Evolutionary conservation across 2,888 invertebrate genomes (phyloP).

Genomic region (Andrena fulva): DNA sequence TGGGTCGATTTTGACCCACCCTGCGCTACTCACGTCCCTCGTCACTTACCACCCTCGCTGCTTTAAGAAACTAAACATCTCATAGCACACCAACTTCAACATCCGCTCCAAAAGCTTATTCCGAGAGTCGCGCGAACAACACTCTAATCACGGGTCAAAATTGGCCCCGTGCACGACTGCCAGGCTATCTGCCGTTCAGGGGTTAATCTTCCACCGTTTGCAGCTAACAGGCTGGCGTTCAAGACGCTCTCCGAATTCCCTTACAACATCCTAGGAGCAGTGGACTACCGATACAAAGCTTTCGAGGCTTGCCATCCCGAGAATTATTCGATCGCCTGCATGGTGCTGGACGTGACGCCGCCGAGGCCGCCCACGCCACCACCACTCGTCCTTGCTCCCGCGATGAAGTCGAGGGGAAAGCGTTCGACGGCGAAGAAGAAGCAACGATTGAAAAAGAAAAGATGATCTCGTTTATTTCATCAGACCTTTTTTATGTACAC

Average conservation of each 20-base stretch:
- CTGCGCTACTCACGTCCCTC: no score
- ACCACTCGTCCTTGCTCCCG: background rate
- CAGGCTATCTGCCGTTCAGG: no score
- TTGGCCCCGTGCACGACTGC: no score
- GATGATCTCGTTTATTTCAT: conserved; percentile 10
- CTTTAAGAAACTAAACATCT: no score
- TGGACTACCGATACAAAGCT: background rate
- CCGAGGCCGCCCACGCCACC: background rate
- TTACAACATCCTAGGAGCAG: conserved; percentile 36
- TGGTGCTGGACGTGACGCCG: conserved; percentile 34
- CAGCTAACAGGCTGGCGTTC: conserved; percentile 62
- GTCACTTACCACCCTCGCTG: no score
- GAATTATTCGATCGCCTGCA: conserved; percentile 66
- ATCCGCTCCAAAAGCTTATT: no score
- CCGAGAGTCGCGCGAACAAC: no score
- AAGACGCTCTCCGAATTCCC: conserved; percentile 55
- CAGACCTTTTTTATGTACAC: background rate
- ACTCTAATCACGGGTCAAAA: no score
- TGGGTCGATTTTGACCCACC: no score
- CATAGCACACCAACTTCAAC: no score
- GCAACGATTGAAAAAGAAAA: conserved; percentile 6
- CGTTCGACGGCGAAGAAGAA: background rate
- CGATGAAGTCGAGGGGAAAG: background rate
- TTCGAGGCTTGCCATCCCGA: conserved; percentile 32
- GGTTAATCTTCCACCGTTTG: background rate